phyloP scores from a whole-genome alignment of 2,113 vertebrate genomes.

The Columba janthina region DNA sequence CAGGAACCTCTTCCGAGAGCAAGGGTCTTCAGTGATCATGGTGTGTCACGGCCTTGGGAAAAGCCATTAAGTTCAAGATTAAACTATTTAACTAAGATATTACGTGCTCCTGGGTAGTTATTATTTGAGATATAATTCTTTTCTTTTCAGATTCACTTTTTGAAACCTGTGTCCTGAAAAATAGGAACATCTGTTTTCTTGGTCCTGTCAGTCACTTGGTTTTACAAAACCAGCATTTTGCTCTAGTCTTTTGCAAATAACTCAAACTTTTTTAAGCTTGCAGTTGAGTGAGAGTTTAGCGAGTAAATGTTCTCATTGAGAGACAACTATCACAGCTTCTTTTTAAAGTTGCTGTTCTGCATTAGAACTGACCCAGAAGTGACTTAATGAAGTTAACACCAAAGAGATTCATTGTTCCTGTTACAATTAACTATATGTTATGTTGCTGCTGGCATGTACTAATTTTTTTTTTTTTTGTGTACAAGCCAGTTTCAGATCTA shows the following conservation, averaged over 20 bases:
- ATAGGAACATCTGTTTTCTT: background rate
- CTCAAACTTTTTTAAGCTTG: background rate
- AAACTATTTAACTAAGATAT: background rate
- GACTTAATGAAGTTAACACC: background rate
- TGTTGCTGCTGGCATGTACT: background rate
- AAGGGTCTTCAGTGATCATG: background rate
- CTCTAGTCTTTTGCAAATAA: background rate
- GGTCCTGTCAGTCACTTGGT: background rate
- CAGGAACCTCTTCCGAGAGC: background rate
- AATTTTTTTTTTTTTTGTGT: background rate
- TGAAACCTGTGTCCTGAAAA: background rate
- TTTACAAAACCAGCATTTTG: background rate
- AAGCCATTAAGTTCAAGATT: background rate
- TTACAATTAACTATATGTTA: background rate
- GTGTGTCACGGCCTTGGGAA: background rate
- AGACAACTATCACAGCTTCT: background rate
- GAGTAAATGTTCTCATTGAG: accelerated
- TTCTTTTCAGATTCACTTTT: background rate
- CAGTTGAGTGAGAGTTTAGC: background rate
- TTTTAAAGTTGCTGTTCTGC: background rate
- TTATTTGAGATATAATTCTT: background rate
- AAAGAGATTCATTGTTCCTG: background rate
- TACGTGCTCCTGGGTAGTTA: background rate
- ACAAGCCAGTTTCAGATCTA: background rate
- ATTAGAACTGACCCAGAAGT: background rate